Evolutionary conservation across 2,797 vertebrate genomes (phyloP).

Genomic region (Bufotes viridis): DNA sequence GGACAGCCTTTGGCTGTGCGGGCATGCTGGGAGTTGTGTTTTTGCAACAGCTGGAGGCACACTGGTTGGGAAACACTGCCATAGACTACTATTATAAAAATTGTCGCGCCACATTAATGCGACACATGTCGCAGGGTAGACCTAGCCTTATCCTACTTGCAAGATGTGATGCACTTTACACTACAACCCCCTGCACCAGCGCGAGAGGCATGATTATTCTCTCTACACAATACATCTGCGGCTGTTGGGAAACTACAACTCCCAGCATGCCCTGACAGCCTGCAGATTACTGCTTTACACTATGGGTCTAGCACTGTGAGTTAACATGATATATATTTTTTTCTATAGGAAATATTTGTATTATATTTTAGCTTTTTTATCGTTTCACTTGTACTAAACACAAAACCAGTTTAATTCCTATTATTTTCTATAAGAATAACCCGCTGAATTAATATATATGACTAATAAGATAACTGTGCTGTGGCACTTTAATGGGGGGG

Average conservation of each 20-base stretch:
- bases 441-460: background rate
- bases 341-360: background rate
- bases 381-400: background rate
- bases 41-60: too few relatives aligned
- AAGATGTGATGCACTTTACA: background rate
- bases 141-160: background rate
- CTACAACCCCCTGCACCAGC: background rate
- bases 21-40: too few relatives aligned
- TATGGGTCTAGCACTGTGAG: constrained; percentile 5
- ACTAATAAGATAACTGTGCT: background rate
- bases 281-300: background rate
- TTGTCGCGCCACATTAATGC: too few relatives aligned
- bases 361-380: background rate
- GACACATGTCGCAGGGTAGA: too few relatives aligned
- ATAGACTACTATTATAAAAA: too few relatives aligned
- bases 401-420: background rate
- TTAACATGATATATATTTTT: background rate
- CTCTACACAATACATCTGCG: background rate
- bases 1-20: too few relatives aligned
- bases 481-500: background rate
- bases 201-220: background rate
- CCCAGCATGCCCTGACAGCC: background rate
- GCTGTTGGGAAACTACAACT: background rate
- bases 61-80: too few relatives aligned
- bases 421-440: background rate